Percentiles rank a stretch among this genome's conserved stretches.
Evolutionary conservation across 2,888 invertebrate species (phyloP).

Genomic region (Blera fallax): DNA sequence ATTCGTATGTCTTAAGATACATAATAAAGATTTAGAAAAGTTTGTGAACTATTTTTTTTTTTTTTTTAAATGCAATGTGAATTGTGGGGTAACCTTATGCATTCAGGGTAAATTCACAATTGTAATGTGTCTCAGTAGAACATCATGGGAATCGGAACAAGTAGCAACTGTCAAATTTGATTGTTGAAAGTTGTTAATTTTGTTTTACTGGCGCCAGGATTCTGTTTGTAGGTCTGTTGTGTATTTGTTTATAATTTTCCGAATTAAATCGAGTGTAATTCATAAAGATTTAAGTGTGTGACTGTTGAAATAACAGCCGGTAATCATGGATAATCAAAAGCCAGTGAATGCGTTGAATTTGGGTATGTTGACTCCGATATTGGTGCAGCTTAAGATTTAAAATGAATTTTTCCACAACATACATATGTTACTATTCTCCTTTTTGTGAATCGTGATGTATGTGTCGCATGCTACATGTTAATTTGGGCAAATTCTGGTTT

Average conservation of each 20-base stretch:
- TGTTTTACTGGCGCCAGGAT: conserved; percentile 5
- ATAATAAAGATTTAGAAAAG: background rate
- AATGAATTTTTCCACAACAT: too few relatives aligned
- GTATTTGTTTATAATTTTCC: background rate
- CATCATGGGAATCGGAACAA: background rate
- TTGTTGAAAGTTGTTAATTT: background rate
- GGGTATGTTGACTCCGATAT: conserved; percentile 1
- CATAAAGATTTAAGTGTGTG: background rate
- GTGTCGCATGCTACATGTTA: too few relatives aligned
- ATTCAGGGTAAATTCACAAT: conserved; percentile 3
- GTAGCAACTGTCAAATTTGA: conserved; percentile 10
- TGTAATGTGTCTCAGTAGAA: background rate
- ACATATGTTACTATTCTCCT: too few relatives aligned
- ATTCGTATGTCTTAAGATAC: background rate
- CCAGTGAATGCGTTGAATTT: conserved; percentile 40
- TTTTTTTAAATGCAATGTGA: background rate
- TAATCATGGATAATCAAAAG: conserved; percentile 22
- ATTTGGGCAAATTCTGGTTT: too few relatives aligned
- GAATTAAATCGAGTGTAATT: background rate
- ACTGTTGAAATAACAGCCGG: background rate
- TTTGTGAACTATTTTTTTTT: background rate
- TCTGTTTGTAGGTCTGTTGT: background rate
- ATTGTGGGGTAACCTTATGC: background rate
- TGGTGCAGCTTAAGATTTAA: too few relatives aligned
- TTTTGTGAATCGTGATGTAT: background rate